Evolutionary conservation across 1,140 invertebrate genomes (phyloP).

Genomic region (Lepidostoma basale): DNA sequence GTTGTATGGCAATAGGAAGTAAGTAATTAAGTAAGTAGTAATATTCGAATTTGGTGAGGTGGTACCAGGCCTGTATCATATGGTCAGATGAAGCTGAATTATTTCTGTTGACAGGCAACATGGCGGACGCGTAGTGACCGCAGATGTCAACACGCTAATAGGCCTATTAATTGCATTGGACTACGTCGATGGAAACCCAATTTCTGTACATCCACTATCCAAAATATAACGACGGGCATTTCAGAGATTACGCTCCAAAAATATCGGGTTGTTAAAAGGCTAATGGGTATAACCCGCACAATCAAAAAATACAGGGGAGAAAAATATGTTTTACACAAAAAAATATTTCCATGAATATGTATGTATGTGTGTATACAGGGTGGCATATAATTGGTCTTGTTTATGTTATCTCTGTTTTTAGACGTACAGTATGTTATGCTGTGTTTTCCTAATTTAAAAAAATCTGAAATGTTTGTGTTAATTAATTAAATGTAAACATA

Average conservation of each 20-base stretch:
- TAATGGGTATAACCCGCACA: neutral
- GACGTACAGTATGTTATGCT: too few species aligned
- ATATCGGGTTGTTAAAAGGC: neutral
- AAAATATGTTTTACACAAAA: neutral
- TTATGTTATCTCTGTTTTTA: too few species aligned
- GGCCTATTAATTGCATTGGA: slow-evolving; percentile 1
- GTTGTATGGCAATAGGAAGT: too few species aligned
- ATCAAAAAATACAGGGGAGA: neutral
- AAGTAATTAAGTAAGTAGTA: too few species aligned
- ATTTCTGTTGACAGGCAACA: slow-evolving; percentile 5
- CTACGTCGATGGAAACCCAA: neutral
- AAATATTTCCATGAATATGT: neutral
- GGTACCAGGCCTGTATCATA: too few species aligned
- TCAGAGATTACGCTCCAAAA: neutral
- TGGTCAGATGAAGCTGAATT: neutral
- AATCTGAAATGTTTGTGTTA: too few species aligned
- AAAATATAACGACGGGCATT: neutral
- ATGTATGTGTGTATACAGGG: too few species aligned
- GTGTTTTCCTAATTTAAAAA: too few species aligned
- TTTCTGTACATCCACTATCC: neutral
- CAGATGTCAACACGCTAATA: slow-evolving; percentile 14
- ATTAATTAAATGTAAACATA: too few species aligned
- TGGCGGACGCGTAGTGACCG: neutral
- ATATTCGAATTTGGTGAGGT: too few species aligned
- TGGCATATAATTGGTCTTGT: too few species aligned